Evolutionary conservation across 2,888 invertebrate genomes (phyloP), one percentile per base, ranked within the genome.

Genomic region (Choreutis nemorana): DNA sequence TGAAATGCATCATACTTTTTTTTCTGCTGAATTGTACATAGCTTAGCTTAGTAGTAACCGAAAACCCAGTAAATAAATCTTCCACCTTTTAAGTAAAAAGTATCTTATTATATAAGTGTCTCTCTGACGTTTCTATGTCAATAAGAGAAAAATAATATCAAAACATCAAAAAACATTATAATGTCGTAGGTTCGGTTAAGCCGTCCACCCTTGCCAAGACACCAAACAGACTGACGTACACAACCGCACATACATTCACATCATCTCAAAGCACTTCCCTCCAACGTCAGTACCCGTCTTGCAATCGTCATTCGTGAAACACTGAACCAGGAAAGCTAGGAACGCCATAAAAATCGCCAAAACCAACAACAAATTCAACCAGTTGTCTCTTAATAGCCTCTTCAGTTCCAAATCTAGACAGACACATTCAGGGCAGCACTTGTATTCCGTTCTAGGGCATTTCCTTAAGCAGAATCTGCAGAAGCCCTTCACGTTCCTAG

Each of bases 351-450:
- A 21, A 2, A 77, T 32, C 3, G 66, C 62, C 6, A 78, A 16
- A 12, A 77, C 39, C 26, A 62, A 46, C 6, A 75, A 29, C 11
- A 78, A 70, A 37, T 78, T 78, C 41, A 78, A 34, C 78, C 78
- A 77, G 14, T 75, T 65, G 15, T 77, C 73, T 9, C 48, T 67
- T 65, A 70, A 75, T 3, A 71, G 50, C 2, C 44, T 47, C 31
- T 63, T 61, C 10, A 70, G 21, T 18, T 75, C 61, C 0, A 63
- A 30, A 21, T 77, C 75, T 1, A 75, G 33, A 9, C 78, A 78
- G 1, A 65, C 45, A 20, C 79, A 78, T 27, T 53, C 50, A 0
- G 51, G 29, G 16, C 78, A 78, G 31, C 78, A 78, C 23, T 73
- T 78, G 1, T 53, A 40, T 0, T 67, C 70, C 0, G 66, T 62